A percentile compares a stretch with the other conserved stretches of the same genome.
phyloP scores from a whole-genome alignment of 2,888 invertebrate species.

The Nemoura dubitans region DNA sequence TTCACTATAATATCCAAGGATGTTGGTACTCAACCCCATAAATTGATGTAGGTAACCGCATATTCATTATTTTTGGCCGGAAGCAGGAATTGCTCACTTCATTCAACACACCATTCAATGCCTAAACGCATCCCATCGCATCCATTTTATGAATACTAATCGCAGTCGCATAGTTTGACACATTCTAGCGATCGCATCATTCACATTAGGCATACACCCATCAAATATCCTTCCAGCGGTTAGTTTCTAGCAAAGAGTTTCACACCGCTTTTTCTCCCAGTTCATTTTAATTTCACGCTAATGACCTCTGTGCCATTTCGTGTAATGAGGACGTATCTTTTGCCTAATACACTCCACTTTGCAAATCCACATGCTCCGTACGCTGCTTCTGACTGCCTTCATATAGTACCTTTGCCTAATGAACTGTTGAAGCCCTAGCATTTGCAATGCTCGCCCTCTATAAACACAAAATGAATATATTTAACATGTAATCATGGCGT shows the following conservation, averaged over 20 bases:
- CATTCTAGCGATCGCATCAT: not conserved
- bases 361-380: not conserved
- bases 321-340: slow-evolving; percentile 28
- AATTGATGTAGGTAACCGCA: no score
- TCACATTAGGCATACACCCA: not conserved
- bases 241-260: not conserved
- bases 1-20: no score
- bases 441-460: not conserved
- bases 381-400: not conserved
- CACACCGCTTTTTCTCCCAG: slow-evolving; percentile 9
- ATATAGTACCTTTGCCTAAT: slow-evolving; percentile 29
- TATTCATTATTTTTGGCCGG: no score
- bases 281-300: slow-evolving; percentile 20
- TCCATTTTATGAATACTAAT: not conserved
- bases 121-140: no score
- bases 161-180: not conserved
- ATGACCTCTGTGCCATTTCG: slow-evolving; percentile 10
- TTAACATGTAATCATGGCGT: not conserved
- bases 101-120: no score
- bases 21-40: no score
- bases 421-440: not conserved
- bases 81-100: no score
- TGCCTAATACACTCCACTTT: slow-evolving; percentile 17
- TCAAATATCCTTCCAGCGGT: not conserved
- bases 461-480: slow-evolving; percentile 18